Percentiles rank a stretch among this genome's conserved stretches.
Conservation (phyloP, 2,797 vertebrate genomes). For the Macroramphosus scolopax region DNA sequence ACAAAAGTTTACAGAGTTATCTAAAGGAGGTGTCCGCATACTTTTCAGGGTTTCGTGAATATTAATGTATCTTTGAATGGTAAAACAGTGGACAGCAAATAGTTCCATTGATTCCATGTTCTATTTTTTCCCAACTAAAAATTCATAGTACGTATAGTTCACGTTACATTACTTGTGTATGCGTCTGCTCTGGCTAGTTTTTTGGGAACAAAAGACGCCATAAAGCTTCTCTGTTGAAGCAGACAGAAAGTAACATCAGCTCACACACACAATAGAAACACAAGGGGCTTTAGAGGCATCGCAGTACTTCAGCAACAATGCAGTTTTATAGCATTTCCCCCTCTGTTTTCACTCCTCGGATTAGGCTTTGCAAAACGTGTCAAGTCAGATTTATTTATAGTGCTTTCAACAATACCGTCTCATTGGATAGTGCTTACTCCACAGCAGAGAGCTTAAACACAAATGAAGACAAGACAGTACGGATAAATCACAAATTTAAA, state of each 20-base stretch:
- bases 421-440: conserved; percentile 34
- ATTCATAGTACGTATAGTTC: too few relatives aligned
- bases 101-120: too few relatives aligned
- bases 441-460: conserved; percentile 39
- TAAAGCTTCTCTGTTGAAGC: conserved; percentile 11
- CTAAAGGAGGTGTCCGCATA: too few relatives aligned
- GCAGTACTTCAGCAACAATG: conserved; percentile 39
- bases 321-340: conserved; percentile 38
- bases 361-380: conserved; percentile 32
- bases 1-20: too few relatives aligned
- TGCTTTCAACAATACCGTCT: conserved; percentile 23
- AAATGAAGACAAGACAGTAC: conserved; percentile 24
- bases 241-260: conserved; percentile 29
- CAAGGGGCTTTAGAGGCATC: conserved; percentile 40
- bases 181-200: background rate
- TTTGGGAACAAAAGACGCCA: conserved; percentile 4
- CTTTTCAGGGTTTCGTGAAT: too few relatives aligned
- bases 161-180: too few relatives aligned
- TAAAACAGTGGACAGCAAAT: too few relatives aligned
- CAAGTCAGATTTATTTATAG: conserved; percentile 45
- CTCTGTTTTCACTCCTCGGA: conserved; percentile 15
- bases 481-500: conserved; percentile 37
- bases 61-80: too few relatives aligned
- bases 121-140: too few relatives aligned
- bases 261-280: conserved; percentile 31